phyloP scores from a whole-genome alignment of 2,113 vertebrate species.

The Upupa epops region DNA sequence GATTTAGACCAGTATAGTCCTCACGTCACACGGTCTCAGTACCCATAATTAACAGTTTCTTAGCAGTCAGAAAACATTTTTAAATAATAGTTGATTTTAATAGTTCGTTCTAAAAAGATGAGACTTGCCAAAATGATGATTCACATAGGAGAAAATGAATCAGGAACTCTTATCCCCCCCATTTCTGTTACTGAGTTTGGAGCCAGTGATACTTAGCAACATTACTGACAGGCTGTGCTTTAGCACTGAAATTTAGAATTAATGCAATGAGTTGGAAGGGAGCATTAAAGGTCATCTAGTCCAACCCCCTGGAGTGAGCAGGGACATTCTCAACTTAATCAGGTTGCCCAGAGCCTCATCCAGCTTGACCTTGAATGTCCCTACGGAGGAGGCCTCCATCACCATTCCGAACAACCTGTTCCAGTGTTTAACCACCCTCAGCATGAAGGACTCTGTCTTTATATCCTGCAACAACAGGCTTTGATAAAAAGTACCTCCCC shows the following conservation, averaged over 20 bases:
- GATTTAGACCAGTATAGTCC: not conserved
- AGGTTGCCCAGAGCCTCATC: too few species aligned
- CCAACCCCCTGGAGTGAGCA: too few species aligned
- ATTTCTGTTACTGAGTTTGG: not conserved
- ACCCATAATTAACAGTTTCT: slow-evolving; percentile 15
- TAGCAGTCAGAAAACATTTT: slow-evolving; percentile 10
- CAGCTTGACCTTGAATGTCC: too few species aligned
- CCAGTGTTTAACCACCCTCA: too few species aligned
- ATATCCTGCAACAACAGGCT: too few species aligned
- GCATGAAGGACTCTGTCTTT: too few species aligned
- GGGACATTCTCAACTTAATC: too few species aligned
- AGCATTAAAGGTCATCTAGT: too few species aligned
- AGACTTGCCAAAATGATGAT: not conserved
- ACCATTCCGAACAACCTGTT: too few species aligned
- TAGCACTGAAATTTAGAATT: not conserved
- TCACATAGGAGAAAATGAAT: not conserved
- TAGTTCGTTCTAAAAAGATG: not conserved
- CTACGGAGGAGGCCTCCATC: too few species aligned
- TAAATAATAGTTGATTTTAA: not conserved
- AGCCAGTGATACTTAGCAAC: not conserved
- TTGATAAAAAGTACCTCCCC: too few species aligned
- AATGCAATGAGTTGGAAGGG: too few species aligned
- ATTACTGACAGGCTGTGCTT: not conserved
- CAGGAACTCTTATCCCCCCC: not conserved
- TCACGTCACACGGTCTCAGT: not conserved